A percentile compares a stretch with the other conserved stretches of the same genome.
Conservation (phyloP, 2,797 vertebrate species). For the Neosilurus hyrtlii region DNA sequence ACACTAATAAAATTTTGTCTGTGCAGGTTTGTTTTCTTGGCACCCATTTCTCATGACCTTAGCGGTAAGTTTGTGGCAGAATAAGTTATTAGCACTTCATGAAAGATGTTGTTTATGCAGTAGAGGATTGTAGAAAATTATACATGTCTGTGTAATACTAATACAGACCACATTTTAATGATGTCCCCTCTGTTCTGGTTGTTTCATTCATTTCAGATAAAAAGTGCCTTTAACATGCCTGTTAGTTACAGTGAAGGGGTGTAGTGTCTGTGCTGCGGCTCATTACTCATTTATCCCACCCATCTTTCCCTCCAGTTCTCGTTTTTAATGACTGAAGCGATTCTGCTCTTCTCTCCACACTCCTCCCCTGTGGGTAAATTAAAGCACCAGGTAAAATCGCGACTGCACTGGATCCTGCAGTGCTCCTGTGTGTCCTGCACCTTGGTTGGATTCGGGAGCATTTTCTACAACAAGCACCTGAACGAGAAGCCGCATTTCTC, state of each 20-base stretch:
- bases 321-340: constrained; percentile 91
- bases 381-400: constrained; percentile 82
- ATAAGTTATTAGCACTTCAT: neutral
- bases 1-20: constrained; percentile 16
- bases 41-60: constrained; percentile 93
- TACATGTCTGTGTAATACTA: neutral
- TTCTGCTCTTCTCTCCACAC: constrained; percentile 88
- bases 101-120: neutral
- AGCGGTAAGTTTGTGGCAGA: constrained; percentile 77
- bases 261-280: neutral
- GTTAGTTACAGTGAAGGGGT: neutral
- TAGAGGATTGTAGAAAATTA: too few species aligned
- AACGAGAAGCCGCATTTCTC: constrained; percentile 84
- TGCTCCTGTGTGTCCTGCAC: constrained; percentile 79
- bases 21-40: constrained; percentile 92
- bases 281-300: neutral
- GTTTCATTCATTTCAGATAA: neutral
- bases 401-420: constrained; percentile 89
- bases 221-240: neutral
- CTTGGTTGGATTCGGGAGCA: constrained; percentile 77
- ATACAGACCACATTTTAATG: too few species aligned
- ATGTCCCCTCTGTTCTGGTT: too few species aligned
- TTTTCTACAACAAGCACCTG: constrained; percentile 87
- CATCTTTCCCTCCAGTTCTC: constrained; percentile 77
- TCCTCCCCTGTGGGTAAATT: constrained; percentile 77